Percentiles rank a stretch among this genome's conserved stretches.
These are phyloP conservation scores for Cantharis rufa DNA, from an alignment of 2,888 invertebrate species.

Conservation along the genomic window DNA sequence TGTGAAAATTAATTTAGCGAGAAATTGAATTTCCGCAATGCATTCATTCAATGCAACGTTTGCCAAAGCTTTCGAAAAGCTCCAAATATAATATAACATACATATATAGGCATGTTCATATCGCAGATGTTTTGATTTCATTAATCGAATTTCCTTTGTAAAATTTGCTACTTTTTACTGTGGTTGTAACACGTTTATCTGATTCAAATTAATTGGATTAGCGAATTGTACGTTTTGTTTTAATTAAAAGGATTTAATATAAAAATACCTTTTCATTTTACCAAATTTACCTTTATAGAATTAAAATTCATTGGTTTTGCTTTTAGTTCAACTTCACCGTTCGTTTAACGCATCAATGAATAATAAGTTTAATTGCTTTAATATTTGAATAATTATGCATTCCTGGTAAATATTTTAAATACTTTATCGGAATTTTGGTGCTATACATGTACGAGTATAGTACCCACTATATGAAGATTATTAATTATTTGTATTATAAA, in stretches of 20 bases:
- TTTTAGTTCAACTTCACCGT: conserved; percentile 3
- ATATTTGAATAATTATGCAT: not conserved
- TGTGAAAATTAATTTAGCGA: conserved; percentile 26
- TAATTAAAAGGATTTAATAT: conserved; percentile 27
- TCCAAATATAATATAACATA: conserved; percentile 8
- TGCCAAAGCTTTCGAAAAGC: conserved; percentile 9
- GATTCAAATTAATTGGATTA: conserved; percentile 30
- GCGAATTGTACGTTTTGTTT: conserved; percentile 23
- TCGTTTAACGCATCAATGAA: not conserved
- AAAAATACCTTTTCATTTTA: conserved; percentile 15
- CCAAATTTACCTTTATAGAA: conserved; percentile 13
- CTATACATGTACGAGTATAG: too few species aligned
- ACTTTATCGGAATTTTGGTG: not conserved
- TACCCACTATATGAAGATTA: not conserved
- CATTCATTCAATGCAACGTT: conserved; percentile 23
- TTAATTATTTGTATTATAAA: not conserved
- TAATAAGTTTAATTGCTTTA: conserved; percentile 3
- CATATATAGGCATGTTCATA: conserved; percentile 9
- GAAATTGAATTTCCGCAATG: conserved; percentile 25
- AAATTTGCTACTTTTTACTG: conserved; percentile 16
- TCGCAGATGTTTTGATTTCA: conserved; percentile 29
- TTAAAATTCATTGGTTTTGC: conserved; percentile 2
- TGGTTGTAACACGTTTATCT: conserved; percentile 25
- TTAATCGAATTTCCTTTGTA: conserved; percentile 28
- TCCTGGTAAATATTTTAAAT: not conserved